A percentile compares a stretch with the other conserved stretches of the same genome.
These are phyloP conservation scores for Phengaris arion DNA, from an alignment of 2,888 invertebrate species.

Conservation along the genomic window DNA sequence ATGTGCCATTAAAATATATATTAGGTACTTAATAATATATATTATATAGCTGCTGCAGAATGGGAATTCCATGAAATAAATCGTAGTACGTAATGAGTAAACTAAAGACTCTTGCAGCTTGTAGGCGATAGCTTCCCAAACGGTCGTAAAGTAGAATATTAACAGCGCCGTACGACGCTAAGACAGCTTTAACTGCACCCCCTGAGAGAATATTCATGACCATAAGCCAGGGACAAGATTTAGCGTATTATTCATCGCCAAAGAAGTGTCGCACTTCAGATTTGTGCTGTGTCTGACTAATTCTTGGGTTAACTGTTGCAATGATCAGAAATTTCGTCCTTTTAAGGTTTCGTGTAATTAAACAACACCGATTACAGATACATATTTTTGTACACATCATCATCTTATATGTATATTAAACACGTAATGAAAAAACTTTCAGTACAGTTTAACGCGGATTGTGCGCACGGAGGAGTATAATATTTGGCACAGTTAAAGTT, in stretches of 20 bases:
- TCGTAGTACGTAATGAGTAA: constrained; percentile 10
- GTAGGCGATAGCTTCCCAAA: background rate
- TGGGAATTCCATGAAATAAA: background rate
- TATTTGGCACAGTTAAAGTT: too few species aligned
- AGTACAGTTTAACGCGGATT: too few species aligned
- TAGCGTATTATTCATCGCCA: background rate
- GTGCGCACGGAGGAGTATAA: too few species aligned
- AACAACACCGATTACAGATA: too few species aligned
- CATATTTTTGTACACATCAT: too few species aligned
- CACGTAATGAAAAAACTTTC: too few species aligned
- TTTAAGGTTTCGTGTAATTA: too few species aligned
- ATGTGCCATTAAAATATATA: background rate
- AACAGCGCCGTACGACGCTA: background rate
- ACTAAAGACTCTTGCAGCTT: background rate
- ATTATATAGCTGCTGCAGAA: background rate
- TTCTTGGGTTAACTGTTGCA: too few species aligned
- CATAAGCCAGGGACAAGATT: background rate
- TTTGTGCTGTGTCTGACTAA: too few species aligned
- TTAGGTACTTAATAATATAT: background rate
- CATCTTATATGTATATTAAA: too few species aligned
- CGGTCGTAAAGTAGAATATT: constrained; percentile 19
- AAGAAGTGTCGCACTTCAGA: background rate
- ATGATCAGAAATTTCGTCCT: too few species aligned
- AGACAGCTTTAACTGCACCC: constrained; percentile 14
- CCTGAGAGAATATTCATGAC: constrained; percentile 1